Conservation (phyloP, 2,888 invertebrate genomes). For the Antheraea yamamai region DNA sequence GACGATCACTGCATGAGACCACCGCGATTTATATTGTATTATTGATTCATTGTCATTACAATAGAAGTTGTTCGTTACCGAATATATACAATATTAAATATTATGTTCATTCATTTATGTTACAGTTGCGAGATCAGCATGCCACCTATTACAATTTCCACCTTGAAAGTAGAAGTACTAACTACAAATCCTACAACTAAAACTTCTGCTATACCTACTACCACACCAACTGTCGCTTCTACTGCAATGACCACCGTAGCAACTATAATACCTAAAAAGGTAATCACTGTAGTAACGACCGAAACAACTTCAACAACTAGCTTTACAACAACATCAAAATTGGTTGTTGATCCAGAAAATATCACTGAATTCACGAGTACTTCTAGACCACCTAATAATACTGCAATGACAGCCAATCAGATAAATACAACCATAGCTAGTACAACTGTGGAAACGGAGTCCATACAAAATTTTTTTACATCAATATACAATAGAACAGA, state of each 20-base stretch:
- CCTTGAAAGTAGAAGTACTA: constrained; percentile 63
- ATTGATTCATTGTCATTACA: not conserved
- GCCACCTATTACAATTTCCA: constrained; percentile 53
- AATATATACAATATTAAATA: not conserved
- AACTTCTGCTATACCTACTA: constrained; percentile 42
- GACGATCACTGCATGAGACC: too few species aligned
- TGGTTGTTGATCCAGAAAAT: not conserved
- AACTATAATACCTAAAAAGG: constrained; percentile 22
- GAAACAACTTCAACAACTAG: not conserved
- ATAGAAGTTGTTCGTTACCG: not conserved
- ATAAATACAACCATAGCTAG: not conserved
- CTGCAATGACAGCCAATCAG: not conserved
- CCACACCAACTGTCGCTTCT: constrained; percentile 29
- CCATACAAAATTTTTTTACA: not conserved
- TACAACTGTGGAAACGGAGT: not conserved
- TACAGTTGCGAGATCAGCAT: constrained; percentile 72
- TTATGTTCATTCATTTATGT: constrained; percentile 31
- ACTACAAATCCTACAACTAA: constrained; percentile 61
- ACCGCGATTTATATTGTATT: too few species aligned
- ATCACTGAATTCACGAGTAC: not conserved
- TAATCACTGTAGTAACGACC: not conserved
- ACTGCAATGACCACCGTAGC: constrained; percentile 27
- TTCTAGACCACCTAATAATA: not conserved
- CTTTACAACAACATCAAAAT: not conserved
- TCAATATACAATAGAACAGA: constrained; percentile 9